Evolutionary conservation across 1,140 invertebrate genomes (phyloP), one percentile per base, ranked within the genome.

Genomic region (Papilio polyxenes): DNA sequence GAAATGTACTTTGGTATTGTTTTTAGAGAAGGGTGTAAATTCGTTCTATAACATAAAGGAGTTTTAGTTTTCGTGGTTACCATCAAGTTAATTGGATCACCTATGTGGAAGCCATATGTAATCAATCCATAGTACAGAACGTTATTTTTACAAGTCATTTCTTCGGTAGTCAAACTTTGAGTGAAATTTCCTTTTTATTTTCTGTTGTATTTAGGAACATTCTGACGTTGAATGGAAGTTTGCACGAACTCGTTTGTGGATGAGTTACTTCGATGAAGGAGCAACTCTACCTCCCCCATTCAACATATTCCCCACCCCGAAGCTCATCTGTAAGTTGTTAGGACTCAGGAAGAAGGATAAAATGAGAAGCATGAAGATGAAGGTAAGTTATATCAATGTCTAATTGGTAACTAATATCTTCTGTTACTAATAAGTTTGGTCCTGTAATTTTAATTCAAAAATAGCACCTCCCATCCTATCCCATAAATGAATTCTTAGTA

Each of bases 181-280:
- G 56, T 59, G 17, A 17, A 53, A 9, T 15, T 65, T 31, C 4
- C 8, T 31, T 31, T 13, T 31, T 31, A 23, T 11, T 37, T 17
- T 72, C 23, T 72, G 3, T 72, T 31, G 23, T 56, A 59, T 20
- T 9, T 74, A 98, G 97, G 97, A 98, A 96, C 95, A 97, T 86
- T 97, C 97, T 3, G 98, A 99, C 87, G 96, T 96, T 0, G 98
- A 98, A 93, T 99, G 98, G 98, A 99, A 99, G 92, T 99, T 98
- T 88, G 98, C 98, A 0, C 94, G 98, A 2, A 98, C 97, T 44
- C 96, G 97, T 81, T 93, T 99, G 9, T 99, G 98, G 97, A 98
- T 98, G 96, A 98, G 97, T 87, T 99, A 98, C 89, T 98, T 98
- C 85, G 97, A 98, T 86, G 97, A 98, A 81, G 97, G 97, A 0